A percentile compares a stretch with the other conserved stretches of the same genome.
phyloP scores from a whole-genome alignment of 2,888 invertebrate genomes.

The Drosophila siamana region DNA sequence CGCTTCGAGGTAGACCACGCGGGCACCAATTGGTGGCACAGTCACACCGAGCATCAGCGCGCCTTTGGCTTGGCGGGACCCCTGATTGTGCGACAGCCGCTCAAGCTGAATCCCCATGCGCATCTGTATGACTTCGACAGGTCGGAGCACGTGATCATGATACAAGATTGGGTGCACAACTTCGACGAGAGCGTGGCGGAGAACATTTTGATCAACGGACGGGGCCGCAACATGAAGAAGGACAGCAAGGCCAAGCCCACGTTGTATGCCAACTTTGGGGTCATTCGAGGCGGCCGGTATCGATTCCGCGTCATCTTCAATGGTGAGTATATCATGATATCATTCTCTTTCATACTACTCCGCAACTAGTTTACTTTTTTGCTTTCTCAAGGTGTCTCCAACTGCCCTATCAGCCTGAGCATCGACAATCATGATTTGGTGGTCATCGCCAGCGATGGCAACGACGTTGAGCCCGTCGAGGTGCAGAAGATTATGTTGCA shows the following conservation, averaged over 20 bases:
- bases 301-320: slow-evolving; percentile 83
- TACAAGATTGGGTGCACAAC: slow-evolving; percentile 83
- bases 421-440: slow-evolving; percentile 79
- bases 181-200: slow-evolving; percentile 72
- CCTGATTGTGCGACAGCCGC: slow-evolving; percentile 73
- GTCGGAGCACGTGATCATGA: slow-evolving; percentile 77
- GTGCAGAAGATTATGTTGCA: slow-evolving; percentile 79
- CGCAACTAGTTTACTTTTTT: neutral
- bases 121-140: slow-evolving; percentile 79
- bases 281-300: slow-evolving; percentile 80
- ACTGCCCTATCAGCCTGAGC: slow-evolving; percentile 79
- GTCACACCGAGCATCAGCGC: slow-evolving; percentile 81
- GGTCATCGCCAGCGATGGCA: slow-evolving; percentile 81
- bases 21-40: slow-evolving; percentile 84
- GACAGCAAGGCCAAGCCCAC: slow-evolving; percentile 57
- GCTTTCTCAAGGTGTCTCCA: slow-evolving; percentile 65
- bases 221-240: slow-evolving; percentile 72
- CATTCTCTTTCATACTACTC: neutral
- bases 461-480: slow-evolving; percentile 80
- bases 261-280: slow-evolving; percentile 73
- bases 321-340: slow-evolving; percentile 48
- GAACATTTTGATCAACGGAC: slow-evolving; percentile 81
- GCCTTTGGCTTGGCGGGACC: slow-evolving; percentile 81
- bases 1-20: slow-evolving; percentile 78
- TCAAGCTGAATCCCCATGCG: slow-evolving; percentile 68